Evolutionary conservation across 1,140 invertebrate genomes (phyloP).

Genomic region (Cherax quadricarinatus): DNA sequence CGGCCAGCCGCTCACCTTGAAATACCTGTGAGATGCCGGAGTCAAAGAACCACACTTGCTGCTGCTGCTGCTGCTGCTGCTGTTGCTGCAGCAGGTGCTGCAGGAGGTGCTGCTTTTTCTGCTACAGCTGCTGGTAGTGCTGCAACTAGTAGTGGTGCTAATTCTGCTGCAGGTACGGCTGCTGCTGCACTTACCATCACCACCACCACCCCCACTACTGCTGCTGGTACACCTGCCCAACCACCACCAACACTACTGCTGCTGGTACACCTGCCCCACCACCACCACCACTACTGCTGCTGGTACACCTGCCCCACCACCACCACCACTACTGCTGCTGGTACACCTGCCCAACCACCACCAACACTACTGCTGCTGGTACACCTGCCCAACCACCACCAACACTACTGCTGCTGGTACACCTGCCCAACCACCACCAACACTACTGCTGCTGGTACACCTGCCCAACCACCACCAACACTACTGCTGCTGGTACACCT

Average conservation of each 20-base stretch:
- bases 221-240: not conserved
- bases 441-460: not conserved
- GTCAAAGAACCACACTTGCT: conserved; percentile 14
- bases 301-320: not conserved
- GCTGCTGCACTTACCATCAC: not conserved
- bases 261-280: not conserved
- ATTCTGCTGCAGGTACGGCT: not conserved
- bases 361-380: not conserved
- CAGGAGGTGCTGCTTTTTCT: not conserved
- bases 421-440: not conserved
- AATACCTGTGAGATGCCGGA: conserved; percentile 36
- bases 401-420: not conserved
- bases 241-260: not conserved
- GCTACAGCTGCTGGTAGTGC: not conserved
- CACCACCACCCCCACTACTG: not conserved
- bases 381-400: not conserved
- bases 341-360: not conserved
- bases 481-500: not conserved
- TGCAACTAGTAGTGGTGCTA: not conserved
- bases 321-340: not conserved
- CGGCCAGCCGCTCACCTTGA: conserved; percentile 38
- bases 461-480: not conserved
- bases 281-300: not conserved
- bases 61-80: not conserved
- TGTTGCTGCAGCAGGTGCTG: not conserved